Conservation (phyloP, 2,797 vertebrate genomes). For the Sebastiscus tertius region DNA sequence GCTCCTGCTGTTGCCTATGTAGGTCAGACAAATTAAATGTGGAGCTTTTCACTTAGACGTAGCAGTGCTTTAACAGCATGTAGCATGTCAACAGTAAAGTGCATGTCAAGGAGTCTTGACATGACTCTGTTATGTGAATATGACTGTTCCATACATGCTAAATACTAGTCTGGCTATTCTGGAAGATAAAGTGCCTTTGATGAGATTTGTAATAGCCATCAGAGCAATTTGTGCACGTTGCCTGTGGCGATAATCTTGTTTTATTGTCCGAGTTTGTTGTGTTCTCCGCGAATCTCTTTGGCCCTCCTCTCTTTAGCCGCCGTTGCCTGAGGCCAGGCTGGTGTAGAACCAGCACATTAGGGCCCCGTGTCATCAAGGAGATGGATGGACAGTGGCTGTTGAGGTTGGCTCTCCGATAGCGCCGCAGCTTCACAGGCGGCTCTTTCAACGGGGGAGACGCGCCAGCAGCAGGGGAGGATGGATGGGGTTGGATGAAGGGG, state of each 20-base stretch:
- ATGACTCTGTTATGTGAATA: slow-evolving; percentile 16
- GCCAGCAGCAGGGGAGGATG: slow-evolving; percentile 62
- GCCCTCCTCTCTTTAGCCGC: slow-evolving; percentile 16
- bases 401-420: slow-evolving; percentile 52
- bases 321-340: slow-evolving; percentile 42
- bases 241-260: slow-evolving; percentile 24
- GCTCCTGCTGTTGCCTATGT: slow-evolving; percentile 58
- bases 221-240: slow-evolving; percentile 24
- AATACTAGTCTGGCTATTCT: neutral
- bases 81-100: slow-evolving; percentile 39
- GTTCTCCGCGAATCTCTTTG: slow-evolving; percentile 15
- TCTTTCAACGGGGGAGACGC: slow-evolving; percentile 60
- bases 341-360: slow-evolving; percentile 49
- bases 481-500: slow-evolving; percentile 44
- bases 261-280: slow-evolving; percentile 22
- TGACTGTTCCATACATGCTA: neutral
- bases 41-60: slow-evolving; percentile 38
- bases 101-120: slow-evolving; percentile 32
- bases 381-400: slow-evolving; percentile 71
- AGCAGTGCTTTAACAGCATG: slow-evolving; percentile 23
- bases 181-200: slow-evolving; percentile 28
- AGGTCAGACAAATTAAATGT: slow-evolving; percentile 63
- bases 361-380: slow-evolving; percentile 54
- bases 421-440: slow-evolving; percentile 44
- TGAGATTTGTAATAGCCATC: slow-evolving; percentile 42